Evolutionary conservation across 2,888 invertebrate species (phyloP).

Genomic region (Cheilosia soror): DNA sequence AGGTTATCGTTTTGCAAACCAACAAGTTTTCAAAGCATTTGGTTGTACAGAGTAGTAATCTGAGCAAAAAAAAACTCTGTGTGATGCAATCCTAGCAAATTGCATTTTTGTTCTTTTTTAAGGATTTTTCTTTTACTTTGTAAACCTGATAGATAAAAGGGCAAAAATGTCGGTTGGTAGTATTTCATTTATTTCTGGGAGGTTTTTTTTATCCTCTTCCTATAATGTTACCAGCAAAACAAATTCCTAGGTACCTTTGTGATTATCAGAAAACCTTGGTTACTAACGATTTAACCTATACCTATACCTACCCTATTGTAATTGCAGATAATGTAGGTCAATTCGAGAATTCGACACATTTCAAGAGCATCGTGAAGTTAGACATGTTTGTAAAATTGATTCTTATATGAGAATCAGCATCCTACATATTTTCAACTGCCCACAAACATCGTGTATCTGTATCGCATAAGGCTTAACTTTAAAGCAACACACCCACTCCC

Average conservation of each 20-base stretch:
- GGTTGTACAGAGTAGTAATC: conserved; percentile 8
- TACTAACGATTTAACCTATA: no score
- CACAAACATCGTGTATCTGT: no score
- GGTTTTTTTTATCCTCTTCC: not conserved
- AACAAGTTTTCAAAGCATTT: conserved; percentile 14
- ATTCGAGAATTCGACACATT: no score
- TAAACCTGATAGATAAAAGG: conserved; percentile 8
- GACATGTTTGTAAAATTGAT: no score
- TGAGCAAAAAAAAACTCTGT: conserved; percentile 1
- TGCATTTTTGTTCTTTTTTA: conserved; percentile 26
- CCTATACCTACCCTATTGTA: no score
- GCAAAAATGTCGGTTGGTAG: not conserved
- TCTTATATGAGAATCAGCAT: no score
- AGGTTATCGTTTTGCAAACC: conserved; percentile 31
- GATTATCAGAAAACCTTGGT: no score
- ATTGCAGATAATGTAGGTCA: no score
- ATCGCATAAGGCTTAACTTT: not conserved
- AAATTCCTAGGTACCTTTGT: no score
- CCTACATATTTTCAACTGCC: no score
- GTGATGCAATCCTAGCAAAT: conserved; percentile 40
- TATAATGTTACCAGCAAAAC: not conserved
- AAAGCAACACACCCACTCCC: not conserved
- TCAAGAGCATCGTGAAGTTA: no score
- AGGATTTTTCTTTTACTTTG: conserved; percentile 8
- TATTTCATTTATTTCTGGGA: conserved; percentile 15